Percentiles rank a stretch among this genome's conserved stretches.
Conservation (phyloP, 2,888 invertebrate species). For the Hydrotaea diabolus region DNA sequence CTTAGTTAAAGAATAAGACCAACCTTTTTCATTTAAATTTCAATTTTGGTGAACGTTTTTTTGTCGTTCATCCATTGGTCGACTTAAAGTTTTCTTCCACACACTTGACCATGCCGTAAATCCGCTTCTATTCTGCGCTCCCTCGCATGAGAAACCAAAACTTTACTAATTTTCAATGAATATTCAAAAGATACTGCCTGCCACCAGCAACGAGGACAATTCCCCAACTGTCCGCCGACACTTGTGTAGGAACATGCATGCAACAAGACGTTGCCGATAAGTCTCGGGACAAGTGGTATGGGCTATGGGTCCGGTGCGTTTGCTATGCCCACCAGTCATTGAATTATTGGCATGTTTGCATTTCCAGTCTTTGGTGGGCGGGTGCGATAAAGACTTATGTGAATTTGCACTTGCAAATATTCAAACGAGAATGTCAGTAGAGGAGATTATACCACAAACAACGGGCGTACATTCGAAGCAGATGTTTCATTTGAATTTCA, state of each 20-base stretch:
- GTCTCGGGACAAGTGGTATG: not conserved
- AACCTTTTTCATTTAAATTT: no score
- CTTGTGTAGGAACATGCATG: not conserved
- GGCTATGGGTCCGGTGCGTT: not conserved
- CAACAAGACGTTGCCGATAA: conserved; percentile 12
- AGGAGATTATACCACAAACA: not conserved
- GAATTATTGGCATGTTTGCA: not conserved
- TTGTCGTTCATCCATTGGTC: not conserved
- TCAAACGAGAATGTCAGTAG: not conserved
- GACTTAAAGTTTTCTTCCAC: not conserved
- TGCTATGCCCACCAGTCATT: conserved; percentile 26
- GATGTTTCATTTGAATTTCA: not conserved
- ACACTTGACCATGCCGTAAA: not conserved
- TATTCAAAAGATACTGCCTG: conserved; percentile 1
- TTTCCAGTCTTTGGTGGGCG: conserved; percentile 15
- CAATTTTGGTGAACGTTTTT: no score
- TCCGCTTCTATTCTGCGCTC: not conserved
- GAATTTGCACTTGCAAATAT: not conserved
- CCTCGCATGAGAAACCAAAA: not conserved
- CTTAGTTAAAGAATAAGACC: no score
- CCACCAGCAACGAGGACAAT: not conserved
- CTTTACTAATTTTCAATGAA: conserved; percentile 28
- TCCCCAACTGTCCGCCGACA: not conserved
- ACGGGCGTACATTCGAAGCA: not conserved
- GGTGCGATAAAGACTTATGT: conserved; percentile 26